Conservation (phyloP, 2,888 invertebrate species). For the Tetragonisca angustula region DNA sequence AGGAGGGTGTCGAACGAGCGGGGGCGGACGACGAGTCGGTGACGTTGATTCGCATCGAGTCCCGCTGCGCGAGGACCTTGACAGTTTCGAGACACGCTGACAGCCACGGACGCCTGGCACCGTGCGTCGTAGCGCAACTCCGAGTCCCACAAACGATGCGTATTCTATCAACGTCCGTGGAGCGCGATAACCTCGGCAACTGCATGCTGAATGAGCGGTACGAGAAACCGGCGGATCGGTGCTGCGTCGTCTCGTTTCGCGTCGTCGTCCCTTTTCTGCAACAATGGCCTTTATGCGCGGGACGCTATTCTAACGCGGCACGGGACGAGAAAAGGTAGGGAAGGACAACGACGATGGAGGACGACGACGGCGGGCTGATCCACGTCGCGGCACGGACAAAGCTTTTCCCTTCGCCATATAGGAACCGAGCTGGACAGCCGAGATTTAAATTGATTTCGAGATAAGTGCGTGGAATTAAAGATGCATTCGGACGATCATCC, state of each 20-base stretch:
- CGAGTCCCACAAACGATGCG: constrained; percentile 48
- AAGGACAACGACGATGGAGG: background rate
- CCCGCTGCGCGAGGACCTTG: constrained; percentile 64
- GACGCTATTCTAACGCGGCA: constrained; percentile 40
- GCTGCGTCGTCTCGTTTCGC: constrained; percentile 26
- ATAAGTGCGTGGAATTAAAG: constrained; percentile 59
- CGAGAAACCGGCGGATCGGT: constrained; percentile 32
- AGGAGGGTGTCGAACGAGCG: constrained; percentile 20
- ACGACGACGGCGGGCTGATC: constrained; percentile 25
- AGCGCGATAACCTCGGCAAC: constrained; percentile 64
- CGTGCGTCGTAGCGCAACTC: constrained; percentile 24
- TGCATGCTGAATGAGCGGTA: constrained; percentile 68
- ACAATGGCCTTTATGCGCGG: constrained; percentile 61
- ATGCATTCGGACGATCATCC: constrained; percentile 50
- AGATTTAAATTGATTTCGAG: constrained; percentile 62
- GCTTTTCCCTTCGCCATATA: constrained; percentile 40
- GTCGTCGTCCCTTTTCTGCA: constrained; percentile 52
- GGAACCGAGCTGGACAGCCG: constrained; percentile 33
- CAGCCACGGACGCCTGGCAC: constrained; percentile 51
- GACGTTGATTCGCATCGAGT: constrained; percentile 52
- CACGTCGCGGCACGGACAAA: constrained; percentile 60
- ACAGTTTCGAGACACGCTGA: constrained; percentile 71
- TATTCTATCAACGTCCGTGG: constrained; percentile 68
- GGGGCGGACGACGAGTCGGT: constrained; percentile 36
- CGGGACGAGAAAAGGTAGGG: constrained; percentile 10